Conservation (phyloP, 2,888 invertebrate genomes). For the Caenorhabditis sp. region DNA sequence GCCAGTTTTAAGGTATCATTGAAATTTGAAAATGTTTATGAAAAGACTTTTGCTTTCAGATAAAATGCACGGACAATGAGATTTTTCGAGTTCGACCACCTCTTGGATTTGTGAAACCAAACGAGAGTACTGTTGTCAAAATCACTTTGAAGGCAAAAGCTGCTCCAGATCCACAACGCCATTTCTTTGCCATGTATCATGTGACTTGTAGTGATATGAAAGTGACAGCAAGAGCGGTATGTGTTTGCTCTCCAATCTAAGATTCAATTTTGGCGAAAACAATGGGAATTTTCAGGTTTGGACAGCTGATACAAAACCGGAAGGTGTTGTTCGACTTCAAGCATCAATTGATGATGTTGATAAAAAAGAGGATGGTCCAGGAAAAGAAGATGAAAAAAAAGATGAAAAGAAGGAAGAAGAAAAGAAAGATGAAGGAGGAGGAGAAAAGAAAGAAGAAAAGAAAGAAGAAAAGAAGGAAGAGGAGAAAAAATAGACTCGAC, state of each 20-base stretch:
- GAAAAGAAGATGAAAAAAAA: conserved; percentile 12
- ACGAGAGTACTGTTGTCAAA: conserved; percentile 42
- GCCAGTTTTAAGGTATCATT: conserved; percentile 49
- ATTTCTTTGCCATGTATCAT: conserved; percentile 64
- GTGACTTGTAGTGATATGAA: conserved; percentile 30
- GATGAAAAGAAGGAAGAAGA: conserved; percentile 13
- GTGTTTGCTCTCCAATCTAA: neutral
- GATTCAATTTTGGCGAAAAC: neutral
- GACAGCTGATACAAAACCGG: conserved; percentile 48
- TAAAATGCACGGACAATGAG: conserved; percentile 60
- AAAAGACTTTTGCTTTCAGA: conserved; percentile 18
- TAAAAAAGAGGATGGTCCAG: conserved; percentile 5
- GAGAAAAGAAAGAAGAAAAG: conserved; percentile 24
- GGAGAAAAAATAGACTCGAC: too few species aligned
- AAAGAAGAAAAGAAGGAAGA: conserved; percentile 19
- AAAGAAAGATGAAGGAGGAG: conserved; percentile 10
- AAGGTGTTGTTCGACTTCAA: conserved; percentile 53
- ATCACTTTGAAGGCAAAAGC: conserved; percentile 42
- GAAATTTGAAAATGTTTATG: neutral
- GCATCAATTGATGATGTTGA: conserved; percentile 22
- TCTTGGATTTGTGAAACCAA: conserved; percentile 53
- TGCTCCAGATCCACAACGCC: conserved; percentile 32
- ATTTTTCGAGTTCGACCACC: conserved; percentile 64
- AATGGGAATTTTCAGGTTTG: conserved; percentile 41
- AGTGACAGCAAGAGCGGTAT: conserved; percentile 33